These are phyloP conservation scores for Euleptes europaea DNA, from an alignment of 2,113 vertebrate genomes.

Conservation along the genomic window DNA sequence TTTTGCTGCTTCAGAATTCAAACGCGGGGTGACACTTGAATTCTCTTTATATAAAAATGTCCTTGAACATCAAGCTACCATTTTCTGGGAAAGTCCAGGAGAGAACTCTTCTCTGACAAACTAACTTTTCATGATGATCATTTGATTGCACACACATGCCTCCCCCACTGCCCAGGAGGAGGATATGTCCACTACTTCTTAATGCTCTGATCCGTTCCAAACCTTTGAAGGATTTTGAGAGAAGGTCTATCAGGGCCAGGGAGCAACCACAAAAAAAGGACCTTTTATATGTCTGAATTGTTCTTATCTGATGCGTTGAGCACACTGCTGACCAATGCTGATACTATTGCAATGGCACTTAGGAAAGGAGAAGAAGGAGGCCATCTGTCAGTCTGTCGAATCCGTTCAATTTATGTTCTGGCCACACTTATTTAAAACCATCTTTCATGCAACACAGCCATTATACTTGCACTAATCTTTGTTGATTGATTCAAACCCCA, in stretches of 20 bases:
- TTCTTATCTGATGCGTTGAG: neutral
- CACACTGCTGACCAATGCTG: neutral
- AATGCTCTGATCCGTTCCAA: neutral
- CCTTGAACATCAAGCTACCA: neutral
- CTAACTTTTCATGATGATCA: neutral
- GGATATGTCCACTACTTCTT: neutral
- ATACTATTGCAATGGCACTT: neutral
- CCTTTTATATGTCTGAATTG: neutral
- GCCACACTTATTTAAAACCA: constrained; percentile 4
- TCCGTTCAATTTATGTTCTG: neutral
- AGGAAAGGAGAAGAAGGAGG: neutral
- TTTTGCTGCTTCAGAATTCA: neutral
- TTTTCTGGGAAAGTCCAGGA: neutral
- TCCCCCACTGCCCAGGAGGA: neutral
- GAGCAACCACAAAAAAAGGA: neutral
- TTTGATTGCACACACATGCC: neutral
- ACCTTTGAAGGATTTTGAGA: neutral
- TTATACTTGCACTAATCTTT: constrained; percentile 24
- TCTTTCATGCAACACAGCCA: constrained; percentile 29
- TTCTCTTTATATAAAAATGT: neutral
- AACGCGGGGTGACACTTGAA: neutral
- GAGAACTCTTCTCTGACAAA: neutral
- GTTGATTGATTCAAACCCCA: constrained; percentile 32
- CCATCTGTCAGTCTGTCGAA: neutral
- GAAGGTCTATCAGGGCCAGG: neutral